Percentiles rank a stretch among this genome's conserved stretches.
Evolutionary conservation across 2,888 invertebrate species (phyloP).

Genomic region (Anoplius nigerrimus): DNA sequence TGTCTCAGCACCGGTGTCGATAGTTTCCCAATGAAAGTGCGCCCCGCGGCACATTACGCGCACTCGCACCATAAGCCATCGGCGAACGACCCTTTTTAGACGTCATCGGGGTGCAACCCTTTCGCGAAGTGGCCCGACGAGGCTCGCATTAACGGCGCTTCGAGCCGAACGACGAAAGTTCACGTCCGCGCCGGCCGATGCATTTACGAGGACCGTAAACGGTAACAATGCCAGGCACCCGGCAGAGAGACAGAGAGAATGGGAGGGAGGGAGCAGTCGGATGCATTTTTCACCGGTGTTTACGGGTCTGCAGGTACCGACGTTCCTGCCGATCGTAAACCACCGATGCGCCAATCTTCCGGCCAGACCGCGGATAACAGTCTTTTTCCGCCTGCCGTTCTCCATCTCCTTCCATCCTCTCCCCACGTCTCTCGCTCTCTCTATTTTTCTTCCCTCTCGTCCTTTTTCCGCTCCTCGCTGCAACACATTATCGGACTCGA

Average conservation of each 20-base stretch:
- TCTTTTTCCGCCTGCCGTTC: background rate
- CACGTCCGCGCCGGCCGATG: background rate
- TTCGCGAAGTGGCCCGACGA: too few relatives aligned
- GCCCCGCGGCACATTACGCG: too few relatives aligned
- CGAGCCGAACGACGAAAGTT: slow-evolving; percentile 20
- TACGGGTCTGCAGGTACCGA: slow-evolving; percentile 9
- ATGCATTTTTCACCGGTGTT: slow-evolving; percentile 37
- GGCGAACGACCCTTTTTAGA: too few relatives aligned
- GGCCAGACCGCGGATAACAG: slow-evolving; percentile 12
- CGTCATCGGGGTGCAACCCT: too few relatives aligned
- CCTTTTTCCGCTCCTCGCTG: background rate
- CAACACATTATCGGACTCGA: too few relatives aligned
- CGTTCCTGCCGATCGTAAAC: slow-evolving; percentile 16
- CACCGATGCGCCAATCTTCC: slow-evolving; percentile 17
- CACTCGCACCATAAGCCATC: too few relatives aligned
- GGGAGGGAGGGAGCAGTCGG: too few relatives aligned
- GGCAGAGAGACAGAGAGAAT: slow-evolving; percentile 21
- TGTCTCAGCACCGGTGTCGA: too few relatives aligned
- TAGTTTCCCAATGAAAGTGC: too few relatives aligned
- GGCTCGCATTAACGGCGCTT: slow-evolving; percentile 1
- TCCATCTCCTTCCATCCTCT: background rate
- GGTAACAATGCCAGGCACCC: slow-evolving; percentile 23
- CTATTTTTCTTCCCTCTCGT: background rate
- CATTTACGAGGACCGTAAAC: slow-evolving; percentile 35
- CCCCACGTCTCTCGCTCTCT: background rate